Conservation (phyloP, 2,888 invertebrate species). For the Tenthredo livida region DNA sequence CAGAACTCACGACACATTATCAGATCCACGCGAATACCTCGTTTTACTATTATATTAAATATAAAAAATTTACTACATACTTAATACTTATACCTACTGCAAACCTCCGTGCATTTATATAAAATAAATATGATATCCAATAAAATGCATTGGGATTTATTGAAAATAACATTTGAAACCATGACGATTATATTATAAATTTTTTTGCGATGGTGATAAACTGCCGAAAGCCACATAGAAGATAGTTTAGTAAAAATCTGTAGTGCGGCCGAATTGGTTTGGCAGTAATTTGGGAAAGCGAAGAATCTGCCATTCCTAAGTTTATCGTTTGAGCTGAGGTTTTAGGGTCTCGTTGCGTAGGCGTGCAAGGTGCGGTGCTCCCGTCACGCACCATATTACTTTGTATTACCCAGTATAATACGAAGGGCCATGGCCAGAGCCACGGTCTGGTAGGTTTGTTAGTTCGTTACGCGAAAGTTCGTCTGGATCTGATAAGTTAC, state of each 20-base stretch:
- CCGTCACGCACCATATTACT: conserved; percentile 42
- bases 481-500: conserved; percentile 43
- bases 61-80: not conserved
- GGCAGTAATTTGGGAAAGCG: not conserved
- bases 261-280: not conserved
- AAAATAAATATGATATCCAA: not conserved
- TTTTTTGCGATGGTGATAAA: no score
- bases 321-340: conserved; percentile 8
- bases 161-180: not conserved
- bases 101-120: not conserved
- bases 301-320: not conserved
- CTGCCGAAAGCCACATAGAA: no score
- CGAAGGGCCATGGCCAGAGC: conserved; percentile 8
- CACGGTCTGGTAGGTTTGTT: conserved; percentile 48
- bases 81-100: not conserved
- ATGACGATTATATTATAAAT: not conserved
- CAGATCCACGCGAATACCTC: conserved; percentile 42
- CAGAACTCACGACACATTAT: conserved; percentile 24
- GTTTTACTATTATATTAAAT: conserved; percentile 15
- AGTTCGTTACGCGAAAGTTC: conserved; percentile 41
- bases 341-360: conserved; percentile 42
- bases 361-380: not conserved
- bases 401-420: conserved; percentile 25
- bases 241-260: not conserved
- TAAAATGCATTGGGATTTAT: not conserved